Evolutionary conservation across 2,113 vertebrate species (phyloP), one percentile per base, ranked within the genome.

Genomic region (Syrrhaptes paradoxus): DNA sequence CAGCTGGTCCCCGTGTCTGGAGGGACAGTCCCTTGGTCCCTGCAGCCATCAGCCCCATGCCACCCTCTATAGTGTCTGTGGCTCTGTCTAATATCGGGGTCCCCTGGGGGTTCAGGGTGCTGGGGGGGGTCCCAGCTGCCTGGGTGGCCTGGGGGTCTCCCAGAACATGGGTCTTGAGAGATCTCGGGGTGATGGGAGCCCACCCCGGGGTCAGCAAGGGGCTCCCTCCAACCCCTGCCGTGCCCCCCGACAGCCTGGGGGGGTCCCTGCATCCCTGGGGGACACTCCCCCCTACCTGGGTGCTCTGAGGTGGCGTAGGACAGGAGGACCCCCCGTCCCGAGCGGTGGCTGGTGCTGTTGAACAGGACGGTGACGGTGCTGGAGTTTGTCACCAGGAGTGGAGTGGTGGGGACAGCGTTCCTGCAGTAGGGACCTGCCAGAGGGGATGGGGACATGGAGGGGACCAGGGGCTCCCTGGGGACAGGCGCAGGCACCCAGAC

Each of bases 251-350:
- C n/a, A 31, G 57, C 20, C 18, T 2, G 19, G 31, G 32, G 10
- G n/a, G 10, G 13, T 43, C 63, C 62, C 52, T 24, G 43, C 3
- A 2, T 31, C n/a, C 36, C 43, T 32, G 20, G 29, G 36, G 29
- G 29, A 65, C 1, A 9, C 34, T 45, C 25, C 13, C 20, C 14
- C 75, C 13, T 98, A 99, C 99, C 99, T 98, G 98, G 96, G 73
- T 98, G 96, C 94, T 97, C 97, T 2, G 98, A 98, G 49, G 98
- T 98, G 91, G 98, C 96, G 2, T 99, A 99, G 66, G 99, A 99
- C 38, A 99, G 95, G 14, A 99, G 96, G 88, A 99, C 98, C 28
- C 99, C 99, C 51, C 99, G 97, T 52, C 99, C 99, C 0, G 98
- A 99, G 66, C 87, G 98, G 90, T 99, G 99, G 21, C 95, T 97